Percentiles rank a stretch among this genome's conserved stretches.
phyloP scores from a whole-genome alignment of 2,113 vertebrate genomes.

The Ranitomeya imitator region DNA sequence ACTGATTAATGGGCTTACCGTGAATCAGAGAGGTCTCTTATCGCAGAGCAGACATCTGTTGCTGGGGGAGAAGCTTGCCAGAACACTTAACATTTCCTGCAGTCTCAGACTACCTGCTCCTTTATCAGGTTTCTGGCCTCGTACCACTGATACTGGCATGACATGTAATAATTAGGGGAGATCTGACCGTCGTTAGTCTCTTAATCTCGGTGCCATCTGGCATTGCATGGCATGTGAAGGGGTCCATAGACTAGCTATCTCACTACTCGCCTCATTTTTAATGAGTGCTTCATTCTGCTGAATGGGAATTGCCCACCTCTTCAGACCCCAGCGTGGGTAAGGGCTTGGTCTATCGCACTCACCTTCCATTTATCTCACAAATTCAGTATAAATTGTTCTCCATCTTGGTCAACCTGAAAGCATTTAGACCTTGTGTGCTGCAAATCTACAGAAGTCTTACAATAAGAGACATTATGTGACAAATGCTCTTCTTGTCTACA shows the following conservation, averaged over 20 bases:
- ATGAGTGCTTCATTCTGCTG: not conserved
- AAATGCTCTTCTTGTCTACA: too few relatives aligned
- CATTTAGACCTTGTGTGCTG: too few relatives aligned
- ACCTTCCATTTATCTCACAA: not conserved
- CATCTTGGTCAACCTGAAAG: not conserved
- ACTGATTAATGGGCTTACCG: constrained; percentile 39
- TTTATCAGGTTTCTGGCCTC: not conserved
- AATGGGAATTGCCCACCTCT: not conserved
- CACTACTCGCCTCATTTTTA: too few relatives aligned
- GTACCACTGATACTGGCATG: too few relatives aligned
- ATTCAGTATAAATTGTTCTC: not conserved
- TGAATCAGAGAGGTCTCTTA: constrained; percentile 7
- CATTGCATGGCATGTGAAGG: not conserved
- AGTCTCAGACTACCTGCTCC: not conserved
- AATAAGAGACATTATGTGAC: too few relatives aligned
- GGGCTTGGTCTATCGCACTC: not conserved
- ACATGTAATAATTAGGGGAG: not conserved
- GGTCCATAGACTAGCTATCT: not conserved
- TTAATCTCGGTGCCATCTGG: not conserved
- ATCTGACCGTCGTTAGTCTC: not conserved
- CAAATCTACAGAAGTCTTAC: too few relatives aligned
- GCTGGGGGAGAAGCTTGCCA: not conserved
- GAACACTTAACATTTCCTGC: not conserved
- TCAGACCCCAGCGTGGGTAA: not conserved
- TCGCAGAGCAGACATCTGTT: constrained; percentile 32